Evolutionary conservation across 2,113 vertebrate genomes (phyloP).

Genomic region (Xiphorhynchus elegans): DNA sequence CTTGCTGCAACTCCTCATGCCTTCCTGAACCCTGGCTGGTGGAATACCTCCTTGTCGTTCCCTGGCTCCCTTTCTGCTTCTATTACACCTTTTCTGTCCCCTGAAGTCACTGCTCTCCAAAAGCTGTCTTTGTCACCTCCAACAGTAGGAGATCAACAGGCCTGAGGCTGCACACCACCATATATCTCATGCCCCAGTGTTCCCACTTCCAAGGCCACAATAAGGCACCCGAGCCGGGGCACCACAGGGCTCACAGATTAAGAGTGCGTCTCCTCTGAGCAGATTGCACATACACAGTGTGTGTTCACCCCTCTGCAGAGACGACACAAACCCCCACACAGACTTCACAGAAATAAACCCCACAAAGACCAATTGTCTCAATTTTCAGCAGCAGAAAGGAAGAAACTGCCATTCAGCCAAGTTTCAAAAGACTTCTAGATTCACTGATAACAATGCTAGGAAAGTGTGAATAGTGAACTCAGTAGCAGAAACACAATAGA

Average conservation of each 20-base stretch:
- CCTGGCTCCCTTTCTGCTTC: background rate
- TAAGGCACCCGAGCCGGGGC: fast-evolving
- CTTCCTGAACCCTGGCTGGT: background rate
- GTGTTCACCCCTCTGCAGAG: fast-evolving
- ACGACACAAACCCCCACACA: background rate
- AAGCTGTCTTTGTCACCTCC: fast-evolving
- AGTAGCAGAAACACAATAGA: background rate
- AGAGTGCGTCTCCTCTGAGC: background rate
- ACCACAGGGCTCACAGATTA: fast-evolving
- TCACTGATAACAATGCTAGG: background rate
- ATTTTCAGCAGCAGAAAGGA: background rate
- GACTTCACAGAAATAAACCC: background rate
- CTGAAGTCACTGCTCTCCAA: background rate
- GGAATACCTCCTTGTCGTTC: background rate
- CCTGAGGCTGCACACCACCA: background rate
- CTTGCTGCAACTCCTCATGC: background rate
- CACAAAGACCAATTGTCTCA: background rate
- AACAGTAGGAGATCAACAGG: background rate
- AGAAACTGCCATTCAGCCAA: background rate
- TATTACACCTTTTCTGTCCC: background rate
- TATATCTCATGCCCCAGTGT: fast-evolving
- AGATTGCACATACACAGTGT: fast-evolving
- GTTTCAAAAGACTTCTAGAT: background rate
- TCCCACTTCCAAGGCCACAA: background rate
- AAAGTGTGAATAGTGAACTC: background rate